Evolutionary conservation across 1,140 invertebrate species (phyloP).

Genomic region (Pseudomyrmex sp.): DNA sequence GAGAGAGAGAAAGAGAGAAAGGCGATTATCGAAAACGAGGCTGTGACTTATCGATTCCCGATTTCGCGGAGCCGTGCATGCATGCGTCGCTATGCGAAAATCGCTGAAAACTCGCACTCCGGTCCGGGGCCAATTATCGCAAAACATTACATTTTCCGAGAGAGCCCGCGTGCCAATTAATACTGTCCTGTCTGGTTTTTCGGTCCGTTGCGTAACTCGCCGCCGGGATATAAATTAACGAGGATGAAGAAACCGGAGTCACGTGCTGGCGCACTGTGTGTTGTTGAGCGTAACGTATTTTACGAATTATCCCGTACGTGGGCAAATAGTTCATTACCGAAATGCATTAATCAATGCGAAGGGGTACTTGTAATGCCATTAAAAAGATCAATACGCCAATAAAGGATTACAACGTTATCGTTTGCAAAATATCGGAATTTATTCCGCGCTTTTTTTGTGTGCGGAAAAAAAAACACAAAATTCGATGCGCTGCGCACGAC

Average conservation of each 20-base stretch:
- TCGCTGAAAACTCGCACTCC: slow-evolving; percentile 34
- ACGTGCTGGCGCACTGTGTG: not conserved
- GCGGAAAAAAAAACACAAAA: not conserved
- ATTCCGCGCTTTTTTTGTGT: not conserved
- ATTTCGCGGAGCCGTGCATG: not conserved
- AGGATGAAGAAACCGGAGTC: slow-evolving; percentile 39
- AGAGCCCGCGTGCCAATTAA: slow-evolving; percentile 38
- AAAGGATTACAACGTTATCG: not conserved
- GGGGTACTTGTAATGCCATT: not conserved
- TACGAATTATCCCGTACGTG: slow-evolving; percentile 7
- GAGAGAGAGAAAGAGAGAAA: not conserved
- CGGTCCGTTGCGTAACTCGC: slow-evolving; percentile 7
- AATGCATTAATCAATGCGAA: not conserved
- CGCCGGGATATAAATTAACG: slow-evolving; percentile 35
- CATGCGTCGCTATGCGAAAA: slow-evolving; percentile 41
- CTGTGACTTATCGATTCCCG: slow-evolving; percentile 52
- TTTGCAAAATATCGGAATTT: slow-evolving; percentile 1
- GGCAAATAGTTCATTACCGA: slow-evolving; percentile 27
- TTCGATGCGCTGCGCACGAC: not conserved
- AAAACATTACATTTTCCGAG: slow-evolving; percentile 48
- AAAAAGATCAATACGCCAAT: not conserved
- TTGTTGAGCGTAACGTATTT: slow-evolving; percentile 27
- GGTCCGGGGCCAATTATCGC: slow-evolving; percentile 45
- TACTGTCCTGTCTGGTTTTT: slow-evolving; percentile 36
- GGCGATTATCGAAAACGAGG: slow-evolving; percentile 32